Evolutionary conservation across 2,797 vertebrate genomes (phyloP).

Genomic region (Acanthornis magna): DNA sequence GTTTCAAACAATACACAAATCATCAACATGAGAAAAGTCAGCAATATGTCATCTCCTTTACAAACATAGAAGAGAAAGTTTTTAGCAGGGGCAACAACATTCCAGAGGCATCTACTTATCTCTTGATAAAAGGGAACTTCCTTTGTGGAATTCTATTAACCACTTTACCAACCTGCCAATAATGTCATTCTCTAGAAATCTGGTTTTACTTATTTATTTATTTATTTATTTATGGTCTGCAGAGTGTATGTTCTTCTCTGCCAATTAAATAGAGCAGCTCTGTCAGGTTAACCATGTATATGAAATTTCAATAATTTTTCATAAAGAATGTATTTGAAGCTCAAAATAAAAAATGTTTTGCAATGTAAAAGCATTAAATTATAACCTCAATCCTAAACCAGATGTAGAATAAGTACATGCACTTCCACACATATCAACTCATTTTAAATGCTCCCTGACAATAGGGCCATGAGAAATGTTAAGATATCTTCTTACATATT

Average conservation of each 20-base stretch:
- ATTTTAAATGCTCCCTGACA: neutral
- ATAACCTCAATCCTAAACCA: neutral
- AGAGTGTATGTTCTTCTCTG: neutral
- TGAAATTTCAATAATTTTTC: neutral
- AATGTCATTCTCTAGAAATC: neutral
- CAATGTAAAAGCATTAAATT: neutral
- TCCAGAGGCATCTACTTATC: neutral
- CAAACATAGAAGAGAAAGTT: neutral
- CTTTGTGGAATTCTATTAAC: conserved; percentile 49
- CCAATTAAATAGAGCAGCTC: neutral
- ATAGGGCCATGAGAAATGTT: neutral
- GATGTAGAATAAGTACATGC: neutral
- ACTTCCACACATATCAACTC: neutral
- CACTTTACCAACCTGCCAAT: neutral
- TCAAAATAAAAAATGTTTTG: neutral
- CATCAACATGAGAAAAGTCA: neutral
- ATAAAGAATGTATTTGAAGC: neutral
- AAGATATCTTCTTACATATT: neutral
- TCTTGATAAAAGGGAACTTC: conserved; percentile 12
- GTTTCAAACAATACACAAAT: neutral
- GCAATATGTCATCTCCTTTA: neutral
- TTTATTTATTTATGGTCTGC: neutral
- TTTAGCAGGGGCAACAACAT: conserved; percentile 14
- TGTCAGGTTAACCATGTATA: neutral
- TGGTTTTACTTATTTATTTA: neutral